Percentiles rank a stretch among this genome's conserved stretches.
Evolutionary conservation across 2,888 invertebrate genomes (phyloP).

Genomic region (Nasonovia ribisnigri): DNA sequence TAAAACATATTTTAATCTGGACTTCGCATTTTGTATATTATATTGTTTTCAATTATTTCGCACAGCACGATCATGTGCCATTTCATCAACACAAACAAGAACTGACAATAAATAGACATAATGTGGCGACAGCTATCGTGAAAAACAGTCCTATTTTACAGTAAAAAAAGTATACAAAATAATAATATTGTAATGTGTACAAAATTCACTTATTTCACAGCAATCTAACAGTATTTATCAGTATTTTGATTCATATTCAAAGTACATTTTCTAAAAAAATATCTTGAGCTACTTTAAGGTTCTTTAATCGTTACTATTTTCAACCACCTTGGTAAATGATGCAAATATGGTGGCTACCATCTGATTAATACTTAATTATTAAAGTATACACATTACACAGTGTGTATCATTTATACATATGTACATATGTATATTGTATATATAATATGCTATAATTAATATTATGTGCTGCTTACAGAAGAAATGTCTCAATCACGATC

Average conservation of each 20-base stretch:
- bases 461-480: not conserved
- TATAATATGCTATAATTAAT: not conserved
- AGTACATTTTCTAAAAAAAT: not conserved
- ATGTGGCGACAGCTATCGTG: not conserved
- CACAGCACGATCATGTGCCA: not conserved
- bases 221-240: not conserved
- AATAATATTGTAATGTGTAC: too few relatives aligned
- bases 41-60: not conserved
- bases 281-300: fast-evolving
- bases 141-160: not conserved
- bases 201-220: too few relatives aligned
- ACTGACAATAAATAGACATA: not conserved
- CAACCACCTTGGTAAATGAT: not conserved
- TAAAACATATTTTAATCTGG: not conserved
- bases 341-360: not conserved
- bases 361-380: not conserved
- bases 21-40: not conserved
- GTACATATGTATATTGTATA: not conserved
- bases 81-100: not conserved
- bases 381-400: too few relatives aligned
- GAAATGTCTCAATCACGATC: not conserved
- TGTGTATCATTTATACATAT: too few relatives aligned
- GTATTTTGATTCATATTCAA: not conserved
- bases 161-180: not conserved
- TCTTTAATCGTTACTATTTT: not conserved